Evolutionary conservation across 1,140 invertebrate species (phyloP).

Genomic region (Venturia canescens): DNA sequence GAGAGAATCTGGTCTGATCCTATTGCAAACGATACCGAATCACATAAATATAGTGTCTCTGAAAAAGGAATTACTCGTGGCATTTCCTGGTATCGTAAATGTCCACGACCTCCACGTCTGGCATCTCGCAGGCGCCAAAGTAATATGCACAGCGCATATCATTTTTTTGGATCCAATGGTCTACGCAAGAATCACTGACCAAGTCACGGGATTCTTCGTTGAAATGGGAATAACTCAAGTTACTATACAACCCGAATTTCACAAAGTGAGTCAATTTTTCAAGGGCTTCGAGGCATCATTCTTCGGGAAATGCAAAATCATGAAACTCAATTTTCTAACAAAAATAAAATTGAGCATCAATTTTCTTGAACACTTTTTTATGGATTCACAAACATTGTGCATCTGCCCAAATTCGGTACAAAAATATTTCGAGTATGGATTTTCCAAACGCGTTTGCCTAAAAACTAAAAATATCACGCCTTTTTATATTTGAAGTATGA

Average conservation of each 20-base stretch:
- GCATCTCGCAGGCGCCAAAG: slow-evolving; percentile 84
- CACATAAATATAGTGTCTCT: slow-evolving; percentile 85
- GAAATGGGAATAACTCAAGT: slow-evolving; percentile 86
- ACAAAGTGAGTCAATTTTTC: slow-evolving; percentile 63
- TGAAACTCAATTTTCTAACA: neutral
- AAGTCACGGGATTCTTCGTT: slow-evolving; percentile 83
- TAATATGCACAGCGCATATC: slow-evolving; percentile 86
- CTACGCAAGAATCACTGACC: slow-evolving; percentile 81
- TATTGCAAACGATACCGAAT: slow-evolving; percentile 89
- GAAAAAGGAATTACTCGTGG: slow-evolving; percentile 80
- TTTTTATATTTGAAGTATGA: too few relatives aligned
- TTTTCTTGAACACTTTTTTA: too few relatives aligned
- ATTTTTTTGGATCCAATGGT: slow-evolving; percentile 83
- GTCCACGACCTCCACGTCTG: slow-evolving; percentile 91
- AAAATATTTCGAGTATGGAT: too few relatives aligned
- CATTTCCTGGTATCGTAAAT: slow-evolving; percentile 88
- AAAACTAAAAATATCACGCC: too few relatives aligned
- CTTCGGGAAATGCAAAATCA: neutral
- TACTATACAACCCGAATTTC: slow-evolving; percentile 88
- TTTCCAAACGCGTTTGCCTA: too few relatives aligned
- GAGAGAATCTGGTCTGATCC: slow-evolving; percentile 86
- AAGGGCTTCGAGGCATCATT: neutral
- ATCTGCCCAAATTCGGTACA: too few relatives aligned
- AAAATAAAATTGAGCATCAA: too few relatives aligned
- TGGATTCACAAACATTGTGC: too few relatives aligned